phyloP scores from a whole-genome alignment of 2,888 invertebrate species.

The Luperina testacea region DNA sequence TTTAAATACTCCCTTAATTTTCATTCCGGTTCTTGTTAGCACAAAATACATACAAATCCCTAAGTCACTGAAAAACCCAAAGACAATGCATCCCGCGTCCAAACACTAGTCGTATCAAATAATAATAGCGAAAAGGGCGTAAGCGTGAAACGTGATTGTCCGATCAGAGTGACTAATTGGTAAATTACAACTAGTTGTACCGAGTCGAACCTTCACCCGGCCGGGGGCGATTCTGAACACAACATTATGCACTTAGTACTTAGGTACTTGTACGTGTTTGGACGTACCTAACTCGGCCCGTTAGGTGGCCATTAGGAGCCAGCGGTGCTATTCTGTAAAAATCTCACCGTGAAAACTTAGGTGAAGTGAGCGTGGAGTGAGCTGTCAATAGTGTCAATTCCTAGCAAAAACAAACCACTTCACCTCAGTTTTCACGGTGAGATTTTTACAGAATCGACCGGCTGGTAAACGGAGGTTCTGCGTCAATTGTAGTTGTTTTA shows the following conservation, averaged over 20 bases:
- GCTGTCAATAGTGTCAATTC: no score
- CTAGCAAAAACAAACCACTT: no score
- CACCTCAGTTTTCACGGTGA: no score
- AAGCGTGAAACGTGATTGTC: conserved; percentile 74
- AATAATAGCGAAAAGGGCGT: conserved; percentile 68
- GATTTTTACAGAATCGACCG: no score
- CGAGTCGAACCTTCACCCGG: conserved; percentile 56
- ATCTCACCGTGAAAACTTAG: no score
- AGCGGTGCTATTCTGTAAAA: no score
- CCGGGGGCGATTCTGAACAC: conserved; percentile 51
- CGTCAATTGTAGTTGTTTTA: conserved; percentile 19
- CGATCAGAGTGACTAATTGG: conserved; percentile 79
- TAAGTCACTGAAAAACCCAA: neutral
- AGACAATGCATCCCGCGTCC: conserved; percentile 23
- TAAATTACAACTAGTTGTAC: conserved; percentile 71
- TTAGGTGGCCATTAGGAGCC: conserved; percentile 41
- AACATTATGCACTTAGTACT: conserved; percentile 57
- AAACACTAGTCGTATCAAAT: conserved; percentile 43
- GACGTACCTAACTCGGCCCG: conserved; percentile 37
- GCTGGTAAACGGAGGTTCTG: conserved; percentile 14
- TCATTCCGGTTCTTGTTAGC: no score
- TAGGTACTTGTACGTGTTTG: conserved; percentile 39
- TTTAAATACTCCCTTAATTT: no score
- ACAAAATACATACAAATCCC: no score
- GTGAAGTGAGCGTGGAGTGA: no score